These are phyloP conservation scores for Penaeus vannamei DNA, from an alignment of 1,140 invertebrate genomes.

Conservation along the genomic window DNA sequence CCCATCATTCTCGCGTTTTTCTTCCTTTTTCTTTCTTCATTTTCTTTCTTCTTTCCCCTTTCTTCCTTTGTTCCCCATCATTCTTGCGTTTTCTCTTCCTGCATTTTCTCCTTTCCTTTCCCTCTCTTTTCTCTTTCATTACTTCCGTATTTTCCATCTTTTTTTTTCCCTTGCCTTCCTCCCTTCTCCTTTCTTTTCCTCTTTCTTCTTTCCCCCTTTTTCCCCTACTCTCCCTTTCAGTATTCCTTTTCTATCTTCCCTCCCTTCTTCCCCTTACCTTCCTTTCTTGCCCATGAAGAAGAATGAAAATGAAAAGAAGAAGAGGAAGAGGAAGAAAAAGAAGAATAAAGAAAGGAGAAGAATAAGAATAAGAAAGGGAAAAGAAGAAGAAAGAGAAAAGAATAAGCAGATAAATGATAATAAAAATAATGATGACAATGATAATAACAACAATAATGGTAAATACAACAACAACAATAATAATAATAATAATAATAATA, in stretches of 20 bases:
- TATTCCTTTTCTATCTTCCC: not conserved
- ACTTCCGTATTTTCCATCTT: not conserved
- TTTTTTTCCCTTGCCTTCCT: not conserved
- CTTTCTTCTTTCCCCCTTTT: not conserved
- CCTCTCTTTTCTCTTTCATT: not conserved
- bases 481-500: too few species aligned
- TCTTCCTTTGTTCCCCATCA: not conserved
- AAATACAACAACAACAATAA: too few species aligned
- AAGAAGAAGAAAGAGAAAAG: too few species aligned
- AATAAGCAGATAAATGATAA: too few species aligned
- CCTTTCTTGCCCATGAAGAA: not conserved
- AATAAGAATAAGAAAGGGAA: too few species aligned
- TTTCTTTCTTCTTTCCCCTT: not conserved
- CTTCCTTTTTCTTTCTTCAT: not conserved
- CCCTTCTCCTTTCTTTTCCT: not conserved
- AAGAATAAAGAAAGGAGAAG: too few species aligned
- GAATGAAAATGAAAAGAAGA: too few species aligned
- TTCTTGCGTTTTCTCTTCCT: not conserved
- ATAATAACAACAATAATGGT: too few species aligned
- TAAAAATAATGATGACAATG: too few species aligned
- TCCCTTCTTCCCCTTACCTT: not conserved
- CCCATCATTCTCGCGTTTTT: not conserved
- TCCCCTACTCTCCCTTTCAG: not conserved
- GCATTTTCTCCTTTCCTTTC: too few species aligned
- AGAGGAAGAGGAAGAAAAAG: too few species aligned